These are phyloP conservation scores for Haliclona indistincta DNA, from an alignment of 37 sponge, comb jelly and placozoan genomes.

Conservation along the genomic window DNA sequence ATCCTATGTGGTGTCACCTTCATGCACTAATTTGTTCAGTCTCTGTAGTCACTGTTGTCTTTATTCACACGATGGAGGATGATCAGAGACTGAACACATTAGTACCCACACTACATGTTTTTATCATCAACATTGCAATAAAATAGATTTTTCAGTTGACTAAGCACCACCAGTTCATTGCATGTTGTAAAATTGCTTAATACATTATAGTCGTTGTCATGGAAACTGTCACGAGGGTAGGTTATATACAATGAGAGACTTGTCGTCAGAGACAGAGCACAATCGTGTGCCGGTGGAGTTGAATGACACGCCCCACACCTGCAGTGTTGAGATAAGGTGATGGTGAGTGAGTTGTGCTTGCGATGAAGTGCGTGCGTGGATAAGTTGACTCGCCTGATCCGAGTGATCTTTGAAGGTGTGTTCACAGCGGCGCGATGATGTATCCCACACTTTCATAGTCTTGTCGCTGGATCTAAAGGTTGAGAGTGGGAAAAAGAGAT, in stretches of 20 bases:
- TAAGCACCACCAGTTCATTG: no score
- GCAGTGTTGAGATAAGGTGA: background rate
- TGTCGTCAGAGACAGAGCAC: constrained; percentile 97
- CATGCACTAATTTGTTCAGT: no score
- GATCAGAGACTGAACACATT: no score
- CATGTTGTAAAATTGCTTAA: no score
- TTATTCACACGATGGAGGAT: no score
- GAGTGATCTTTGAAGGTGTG: constrained; percentile 91
- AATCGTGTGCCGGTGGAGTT: constrained; percentile 74
- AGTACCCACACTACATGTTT: no score
- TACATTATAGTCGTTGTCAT: background rate
- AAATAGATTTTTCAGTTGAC: no score
- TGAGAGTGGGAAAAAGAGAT: background rate
- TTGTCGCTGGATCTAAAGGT: constrained; percentile 93
- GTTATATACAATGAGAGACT: constrained; percentile 70
- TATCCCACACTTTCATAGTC: constrained; percentile 97
- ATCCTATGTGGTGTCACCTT: no score
- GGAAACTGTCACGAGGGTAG: constrained; percentile 51
- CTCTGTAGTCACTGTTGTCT: no score
- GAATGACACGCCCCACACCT: constrained; percentile 93
- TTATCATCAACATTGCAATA: no score
- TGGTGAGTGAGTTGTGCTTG: no score
- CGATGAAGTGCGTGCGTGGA: no score
- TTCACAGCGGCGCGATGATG: constrained; percentile 76
- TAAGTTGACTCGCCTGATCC: constrained; percentile 72